These are phyloP conservation scores for Sparus aurata DNA, from an alignment of 2,797 vertebrate species.

Conservation along the genomic window DNA sequence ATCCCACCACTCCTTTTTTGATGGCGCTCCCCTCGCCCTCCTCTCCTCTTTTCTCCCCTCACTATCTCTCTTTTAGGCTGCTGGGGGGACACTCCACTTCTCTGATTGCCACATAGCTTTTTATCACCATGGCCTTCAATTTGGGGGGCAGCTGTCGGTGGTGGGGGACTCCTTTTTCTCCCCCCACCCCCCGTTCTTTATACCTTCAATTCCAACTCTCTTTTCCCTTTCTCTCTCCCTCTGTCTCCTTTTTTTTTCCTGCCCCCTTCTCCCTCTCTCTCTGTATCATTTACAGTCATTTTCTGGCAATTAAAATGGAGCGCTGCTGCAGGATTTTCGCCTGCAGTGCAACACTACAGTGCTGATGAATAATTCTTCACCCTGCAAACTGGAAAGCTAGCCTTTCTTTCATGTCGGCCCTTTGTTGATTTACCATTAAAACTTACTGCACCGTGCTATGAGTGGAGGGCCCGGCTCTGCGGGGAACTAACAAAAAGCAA, in stretches of 20 bases:
- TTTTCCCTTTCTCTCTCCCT: constrained; percentile 57
- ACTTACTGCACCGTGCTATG: constrained; percentile 78
- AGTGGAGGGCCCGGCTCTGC: constrained; percentile 70
- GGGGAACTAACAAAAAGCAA: constrained; percentile 73
- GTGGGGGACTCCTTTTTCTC: constrained; percentile 47
- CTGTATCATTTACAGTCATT: constrained; percentile 85
- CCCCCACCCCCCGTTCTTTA: constrained; percentile 59
- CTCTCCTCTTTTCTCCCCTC: constrained; percentile 75
- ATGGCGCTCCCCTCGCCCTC: constrained; percentile 75
- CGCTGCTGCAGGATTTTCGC: constrained; percentile 84
- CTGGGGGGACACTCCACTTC: constrained; percentile 75
- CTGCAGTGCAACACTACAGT: constrained; percentile 84
- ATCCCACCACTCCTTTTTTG: constrained; percentile 83
- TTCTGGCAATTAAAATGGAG: constrained; percentile 88
- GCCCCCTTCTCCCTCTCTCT: constrained; percentile 66
- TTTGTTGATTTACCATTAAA: constrained; percentile 89
- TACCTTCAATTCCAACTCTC: constrained; percentile 70
- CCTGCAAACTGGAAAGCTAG: constrained; percentile 82
- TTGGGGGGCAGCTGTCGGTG: constrained; percentile 79
- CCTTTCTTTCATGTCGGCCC: constrained; percentile 86
- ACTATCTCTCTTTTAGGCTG: constrained; percentile 78
- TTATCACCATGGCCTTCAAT: constrained; percentile 81
- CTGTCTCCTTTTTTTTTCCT: constrained; percentile 49
- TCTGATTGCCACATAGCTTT: constrained; percentile 83
- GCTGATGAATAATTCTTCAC: constrained; percentile 87